Base-by-base conservation (phyloP, 2,797 vertebrate species). In the Hippoglossus hippoglossus region DNA sequence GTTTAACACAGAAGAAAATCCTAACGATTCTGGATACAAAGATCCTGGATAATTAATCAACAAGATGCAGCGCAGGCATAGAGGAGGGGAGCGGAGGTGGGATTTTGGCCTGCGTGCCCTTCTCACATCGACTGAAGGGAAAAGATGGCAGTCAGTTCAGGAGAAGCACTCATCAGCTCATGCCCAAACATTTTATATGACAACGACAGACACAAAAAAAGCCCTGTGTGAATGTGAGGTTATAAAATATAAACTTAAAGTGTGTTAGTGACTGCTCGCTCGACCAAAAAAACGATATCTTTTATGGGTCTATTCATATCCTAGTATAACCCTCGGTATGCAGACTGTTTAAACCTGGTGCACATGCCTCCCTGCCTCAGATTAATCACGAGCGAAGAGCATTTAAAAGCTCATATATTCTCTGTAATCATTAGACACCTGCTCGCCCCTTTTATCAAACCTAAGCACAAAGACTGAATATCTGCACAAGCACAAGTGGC, bases 31-130 rank as follows among this genome's bases (percentile, higher is more conserved):
- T 65, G 71, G 61, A 75, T 83, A 61, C 81, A 77, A 87, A 50
- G 77, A 77, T 67, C 59, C 59, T 6, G 34, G 58, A 77, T 77
- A 67, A 88, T 78, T 81, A 74, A 80, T 87, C 79, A 87, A 67
- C 77, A 61, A 49, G 55, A 71, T 69, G 81, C 59, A 47, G 59
- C 2, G 13, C 56, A 49, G 57, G 31, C 64, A 39, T 15, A 18
- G 51, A 64, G 57, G 58, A 66, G 47, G 44, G 39, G 54, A 36
- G 47, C n/a, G 25, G 67, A 58, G 31, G 54, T 57, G 71, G 66
- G 71, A 72, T 71, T 74, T 68, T 82, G 72, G 73, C 77, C 78
- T 16, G 28, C 0, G 0, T 88, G 84, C 61, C 75, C 83, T 89
- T 89, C 86, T 86, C 63, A 82, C 50, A 76, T 31, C 16, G 73